Evolutionary conservation across 2,888 invertebrate genomes (phyloP).

Genomic region (Zonitis immaculata): DNA sequence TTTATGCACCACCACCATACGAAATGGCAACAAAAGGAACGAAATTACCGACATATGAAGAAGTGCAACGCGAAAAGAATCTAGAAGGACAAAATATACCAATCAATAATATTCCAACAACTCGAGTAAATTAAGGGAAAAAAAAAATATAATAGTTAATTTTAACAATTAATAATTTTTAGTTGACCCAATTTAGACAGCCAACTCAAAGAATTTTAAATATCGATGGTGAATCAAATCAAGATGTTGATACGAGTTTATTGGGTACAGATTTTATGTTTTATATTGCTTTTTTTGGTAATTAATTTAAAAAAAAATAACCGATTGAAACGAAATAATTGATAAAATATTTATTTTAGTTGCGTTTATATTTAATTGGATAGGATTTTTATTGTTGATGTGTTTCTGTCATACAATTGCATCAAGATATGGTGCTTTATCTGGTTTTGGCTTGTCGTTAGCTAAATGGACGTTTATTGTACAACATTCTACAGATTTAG

Average conservation of each 20-base stretch:
- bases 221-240: slow-evolving; percentile 69
- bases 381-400: slow-evolving; percentile 86
- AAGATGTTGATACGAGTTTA: slow-evolving; percentile 73
- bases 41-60: slow-evolving; percentile 87
- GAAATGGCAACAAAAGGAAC: slow-evolving; percentile 70
- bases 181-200: no score
- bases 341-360: no score
- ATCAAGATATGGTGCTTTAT: slow-evolving; percentile 85
- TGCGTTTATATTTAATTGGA: slow-evolving; percentile 94
- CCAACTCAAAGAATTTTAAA: slow-evolving; percentile 56
- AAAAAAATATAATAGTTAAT: no score
- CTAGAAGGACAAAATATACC: slow-evolving; percentile 60
- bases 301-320: no score
- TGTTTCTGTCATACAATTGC: slow-evolving; percentile 94
- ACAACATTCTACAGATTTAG: slow-evolving; percentile 83
- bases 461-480: slow-evolving; percentile 95
- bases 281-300: slow-evolving; percentile 84
- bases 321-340: no score
- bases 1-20: slow-evolving; percentile 84
- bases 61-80: slow-evolving; percentile 83
- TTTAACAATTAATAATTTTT: no score
- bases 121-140: no score
- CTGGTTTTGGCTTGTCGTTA: slow-evolving; percentile 87
- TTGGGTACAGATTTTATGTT: slow-evolving; percentile 93
- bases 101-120: slow-evolving; percentile 23